A percentile compares a stretch with the other conserved stretches of the same genome.
These are phyloP conservation scores for Brachionus rubens DNA, from an alignment of 1,140 invertebrate genomes.

Conservation along the genomic window DNA sequence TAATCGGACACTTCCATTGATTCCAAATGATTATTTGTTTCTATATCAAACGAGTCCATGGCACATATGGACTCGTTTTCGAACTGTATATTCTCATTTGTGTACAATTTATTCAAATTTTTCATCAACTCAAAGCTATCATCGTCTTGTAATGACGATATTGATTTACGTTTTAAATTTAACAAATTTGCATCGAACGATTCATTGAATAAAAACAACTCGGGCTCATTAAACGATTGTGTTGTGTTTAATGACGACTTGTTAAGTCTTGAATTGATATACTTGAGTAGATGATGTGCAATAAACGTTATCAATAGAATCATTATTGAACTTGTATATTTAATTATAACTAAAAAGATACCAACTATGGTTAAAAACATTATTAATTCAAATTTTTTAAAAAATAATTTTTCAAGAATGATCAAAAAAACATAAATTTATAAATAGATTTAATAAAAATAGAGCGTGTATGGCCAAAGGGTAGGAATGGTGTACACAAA, in stretches of 20 bases:
- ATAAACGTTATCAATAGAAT: constrained; percentile 29
- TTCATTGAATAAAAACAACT: constrained; percentile 13
- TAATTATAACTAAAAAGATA: constrained; percentile 34
- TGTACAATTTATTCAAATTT: constrained; percentile 13
- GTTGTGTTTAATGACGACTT: background rate
- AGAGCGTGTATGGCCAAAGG: no score
- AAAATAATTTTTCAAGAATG: no score
- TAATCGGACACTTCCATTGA: constrained; percentile 1
- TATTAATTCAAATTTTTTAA: no score
- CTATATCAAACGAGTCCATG: background rate
- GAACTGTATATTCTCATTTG: background rate
- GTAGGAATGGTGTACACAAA: no score
- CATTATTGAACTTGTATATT: constrained; percentile 38
- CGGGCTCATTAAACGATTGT: background rate
- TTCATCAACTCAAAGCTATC: constrained; percentile 23
- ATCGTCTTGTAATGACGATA: background rate
- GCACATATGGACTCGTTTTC: background rate
- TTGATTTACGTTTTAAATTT: background rate
- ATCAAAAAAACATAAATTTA: background rate
- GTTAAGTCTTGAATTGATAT: background rate
- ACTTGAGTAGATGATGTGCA: constrained; percentile 5
- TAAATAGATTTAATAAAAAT: background rate
- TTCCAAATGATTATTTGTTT: background rate
- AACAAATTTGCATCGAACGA: background rate
- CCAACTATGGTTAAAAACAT: constrained; percentile 42